Evolutionary conservation across 1,140 invertebrate species (phyloP).

Genomic region (Pachyrhynchus sulphureomaculatus): DNA sequence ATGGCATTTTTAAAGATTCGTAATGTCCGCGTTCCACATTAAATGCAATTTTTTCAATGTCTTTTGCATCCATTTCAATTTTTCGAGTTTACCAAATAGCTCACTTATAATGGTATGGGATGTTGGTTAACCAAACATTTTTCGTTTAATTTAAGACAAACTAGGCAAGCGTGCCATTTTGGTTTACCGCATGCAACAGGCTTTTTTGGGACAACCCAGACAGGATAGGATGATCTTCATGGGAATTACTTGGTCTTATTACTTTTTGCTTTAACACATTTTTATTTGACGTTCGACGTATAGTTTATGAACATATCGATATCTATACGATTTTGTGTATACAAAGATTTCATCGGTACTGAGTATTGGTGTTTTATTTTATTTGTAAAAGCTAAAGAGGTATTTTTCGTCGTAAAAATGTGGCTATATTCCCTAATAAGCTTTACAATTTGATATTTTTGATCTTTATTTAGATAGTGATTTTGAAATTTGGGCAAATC

Average conservation of each 20-base stretch:
- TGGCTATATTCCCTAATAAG: neutral
- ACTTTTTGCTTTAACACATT: neutral
- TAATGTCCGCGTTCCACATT: too few species aligned
- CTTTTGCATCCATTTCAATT: too few species aligned
- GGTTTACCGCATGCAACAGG: conserved; percentile 34
- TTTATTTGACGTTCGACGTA: neutral
- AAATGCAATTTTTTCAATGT: too few species aligned
- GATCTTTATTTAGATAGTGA: neutral
- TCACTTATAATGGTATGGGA: too few species aligned
- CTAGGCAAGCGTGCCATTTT: conserved; percentile 48
- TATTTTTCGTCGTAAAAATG: conserved; percentile 1
- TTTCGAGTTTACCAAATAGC: too few species aligned
- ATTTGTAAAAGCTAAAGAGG: too few species aligned
- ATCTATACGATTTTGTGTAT: too few species aligned
- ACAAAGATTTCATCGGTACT: too few species aligned
- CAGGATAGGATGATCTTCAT: conserved; percentile 29
- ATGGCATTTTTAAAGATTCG: too few species aligned
- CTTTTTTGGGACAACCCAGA: conserved; percentile 43
- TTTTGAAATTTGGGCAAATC: neutral
- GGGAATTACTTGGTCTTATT: neutral
- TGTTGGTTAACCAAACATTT: conserved; percentile 48
- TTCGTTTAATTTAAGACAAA: conserved; percentile 48
- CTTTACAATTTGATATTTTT: neutral
- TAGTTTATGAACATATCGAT: too few species aligned
- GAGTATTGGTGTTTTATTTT: too few species aligned